phyloP scores from a whole-genome alignment of 2,888 invertebrate genomes.

The Nebria brevicollis region DNA sequence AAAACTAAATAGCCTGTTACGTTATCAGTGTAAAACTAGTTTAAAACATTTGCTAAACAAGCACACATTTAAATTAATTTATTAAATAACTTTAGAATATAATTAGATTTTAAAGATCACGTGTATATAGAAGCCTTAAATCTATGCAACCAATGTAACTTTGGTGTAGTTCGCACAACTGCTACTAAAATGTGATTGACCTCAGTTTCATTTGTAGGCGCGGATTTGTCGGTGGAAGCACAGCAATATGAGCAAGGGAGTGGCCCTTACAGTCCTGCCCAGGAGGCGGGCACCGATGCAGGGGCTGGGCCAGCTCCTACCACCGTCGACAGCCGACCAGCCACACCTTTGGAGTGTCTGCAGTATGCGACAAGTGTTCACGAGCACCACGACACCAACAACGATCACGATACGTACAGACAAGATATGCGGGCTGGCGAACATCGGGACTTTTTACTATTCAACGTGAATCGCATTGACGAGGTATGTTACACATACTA shows the following conservation, averaged over 20 bases:
- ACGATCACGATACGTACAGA: constrained; percentile 35
- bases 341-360: constrained; percentile 40
- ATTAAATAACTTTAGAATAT: no score
- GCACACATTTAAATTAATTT: no score
- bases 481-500: constrained; percentile 21
- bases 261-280: constrained; percentile 27
- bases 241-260: constrained; percentile 31
- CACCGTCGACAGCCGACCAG: constrained; percentile 20
- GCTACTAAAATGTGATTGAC: neutral
- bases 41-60: neutral
- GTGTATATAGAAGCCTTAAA: neutral
- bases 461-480: constrained; percentile 39
- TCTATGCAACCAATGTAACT: constrained; percentile 21
- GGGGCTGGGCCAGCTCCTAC: constrained; percentile 10
- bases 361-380: constrained; percentile 25
- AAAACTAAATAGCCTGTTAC: neutral
- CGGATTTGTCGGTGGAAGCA: constrained; percentile 20
- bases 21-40: neutral
- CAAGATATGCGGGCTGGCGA: constrained; percentile 41
- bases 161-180: neutral
- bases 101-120: no score
- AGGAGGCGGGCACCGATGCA: constrained; percentile 19
- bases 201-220: neutral
- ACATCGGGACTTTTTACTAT: constrained; percentile 29
- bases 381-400: constrained; percentile 13